A percentile compares a stretch with the other conserved stretches of the same genome.
These are phyloP conservation scores for Bambusicola thoracicus DNA, from an alignment of 2,113 vertebrate species.

Conservation along the genomic window DNA sequence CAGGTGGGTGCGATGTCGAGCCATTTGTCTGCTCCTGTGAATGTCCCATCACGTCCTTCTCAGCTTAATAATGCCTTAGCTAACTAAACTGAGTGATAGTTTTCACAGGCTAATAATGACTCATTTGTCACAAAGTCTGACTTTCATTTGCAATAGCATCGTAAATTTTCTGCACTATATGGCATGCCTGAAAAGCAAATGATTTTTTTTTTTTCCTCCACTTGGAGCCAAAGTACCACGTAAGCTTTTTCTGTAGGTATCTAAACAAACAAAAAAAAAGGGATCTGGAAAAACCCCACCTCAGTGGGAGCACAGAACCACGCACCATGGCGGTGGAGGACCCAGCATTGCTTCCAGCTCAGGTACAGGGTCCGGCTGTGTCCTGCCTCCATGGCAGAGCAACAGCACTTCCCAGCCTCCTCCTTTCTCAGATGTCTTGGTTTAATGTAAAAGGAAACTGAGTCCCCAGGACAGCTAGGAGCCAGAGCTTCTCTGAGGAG, in stretches of 20 bases:
- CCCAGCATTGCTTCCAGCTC: too few relatives aligned
- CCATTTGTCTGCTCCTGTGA: background rate
- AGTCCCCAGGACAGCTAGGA: background rate
- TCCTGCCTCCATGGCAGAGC: too few relatives aligned
- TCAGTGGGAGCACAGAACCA: background rate
- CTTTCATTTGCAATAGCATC: background rate
- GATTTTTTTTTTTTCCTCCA: background rate
- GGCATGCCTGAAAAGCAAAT: background rate
- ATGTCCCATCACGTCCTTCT: constrained; percentile 1
- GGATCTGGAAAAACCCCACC: background rate
- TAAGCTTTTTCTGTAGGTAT: background rate
- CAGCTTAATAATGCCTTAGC: background rate
- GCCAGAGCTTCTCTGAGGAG: background rate
- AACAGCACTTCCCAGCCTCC: too few relatives aligned
- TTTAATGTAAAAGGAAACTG: background rate
- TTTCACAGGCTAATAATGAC: constrained; percentile 9
- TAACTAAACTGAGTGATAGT: constrained; percentile 19
- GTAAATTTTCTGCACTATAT: background rate
- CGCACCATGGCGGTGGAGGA: background rate
- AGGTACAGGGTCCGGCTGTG: too few relatives aligned
- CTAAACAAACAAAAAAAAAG: background rate
- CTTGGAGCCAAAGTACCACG: background rate
- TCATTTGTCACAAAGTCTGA: constrained; percentile 33
- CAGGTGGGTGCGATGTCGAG: background rate
- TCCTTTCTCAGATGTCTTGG: background rate